Evolutionary conservation across 92 coral and sea anemone genomes (phyloP), one percentile per base, ranked within the genome.

Genomic region (Epizoanthus stellaris): DNA sequence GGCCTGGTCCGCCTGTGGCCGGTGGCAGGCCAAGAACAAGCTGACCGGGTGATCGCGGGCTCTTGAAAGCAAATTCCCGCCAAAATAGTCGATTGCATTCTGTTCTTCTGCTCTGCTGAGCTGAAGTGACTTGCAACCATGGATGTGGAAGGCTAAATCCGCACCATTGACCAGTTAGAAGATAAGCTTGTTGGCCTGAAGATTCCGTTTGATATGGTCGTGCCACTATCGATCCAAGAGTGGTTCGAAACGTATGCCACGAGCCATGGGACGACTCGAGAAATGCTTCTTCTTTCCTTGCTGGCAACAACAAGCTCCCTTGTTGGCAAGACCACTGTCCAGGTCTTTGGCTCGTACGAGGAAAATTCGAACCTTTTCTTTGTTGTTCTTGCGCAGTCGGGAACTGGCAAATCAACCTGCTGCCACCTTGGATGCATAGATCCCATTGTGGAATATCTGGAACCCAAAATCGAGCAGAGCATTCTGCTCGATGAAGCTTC

Each of bases 401-500:
- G 73, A 53, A 54, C 82, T 21, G 82, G 67, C 30, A 57, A 57
- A 53, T 54, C 82, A 59, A 11, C 43, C 49, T 23, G 66, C 49
- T 77, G 47, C 82, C 67, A 53, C 65, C 66, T 77, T 59, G 82
- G 15, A 21, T 73, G 79, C 54, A 42, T 73, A 30, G 54, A 73
- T 36, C 67, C 81, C 20, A 43, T 80, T 4, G 73, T 80, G 53
- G 80, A 49, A 66, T 67, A 70, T 57, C 62, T 70, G 14, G 86
- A 82, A 45, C 57, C 86, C n/a, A 82, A 82, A 47, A 30, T 82
- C 16, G 79, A 82, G 79, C 73, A 70, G 45, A 82, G 80, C 74
- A 82, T 82, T 57, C 47, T 70, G 20, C 30, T 73, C 54, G 84
- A 75, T 63, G 76, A 75, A 52, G 65, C 88, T 14, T 85, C 77